Evolutionary conservation across 64 coral and sea anemone species (phyloP), one percentile per base, ranked within the genome.

Genomic region (Anthopleura sola): DNA sequence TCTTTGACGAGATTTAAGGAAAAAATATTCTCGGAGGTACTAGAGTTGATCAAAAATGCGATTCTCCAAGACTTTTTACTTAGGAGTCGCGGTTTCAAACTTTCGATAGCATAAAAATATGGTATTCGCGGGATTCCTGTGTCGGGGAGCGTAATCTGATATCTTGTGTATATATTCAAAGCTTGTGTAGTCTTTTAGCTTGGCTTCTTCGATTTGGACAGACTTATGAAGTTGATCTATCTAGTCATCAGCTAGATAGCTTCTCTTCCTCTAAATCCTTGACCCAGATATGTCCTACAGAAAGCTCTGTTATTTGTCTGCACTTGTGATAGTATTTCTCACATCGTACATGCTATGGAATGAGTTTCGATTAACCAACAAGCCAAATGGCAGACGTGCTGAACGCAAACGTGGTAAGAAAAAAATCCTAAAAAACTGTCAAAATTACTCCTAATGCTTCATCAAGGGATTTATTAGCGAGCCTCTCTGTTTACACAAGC

Each of bases 61-160:
- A 57, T 19, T 19, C 16, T 21, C 18, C 55, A n/a, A n/a, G n/a
- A n/a, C n/a, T n/a, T n/a, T n/a, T n/a, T n/a, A n/a, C n/a, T n/a
- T n/a, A n/a, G n/a, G n/a, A n/a, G n/a, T n/a, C n/a, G n/a, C n/a
- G n/a, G n/a, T n/a, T n/a, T n/a, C n/a, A n/a, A n/a, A n/a, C n/a
- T n/a, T n/a, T n/a, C n/a, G n/a, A n/a, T n/a, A n/a, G n/a, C n/a
- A n/a, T n/a, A n/a, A n/a, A n/a, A n/a, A n/a, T n/a, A n/a, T n/a
- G n/a, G n/a, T n/a, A n/a, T 62, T 62, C 58, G 58, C 58, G 58
- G 58, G 58, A 62, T 62, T 26, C 58, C 58, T 62, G 58, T 62
- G 58, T 26, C 50, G 40, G 16, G 55, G 18, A 5, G 55, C 55
- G 58, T 62, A 62, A 62, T 62, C 58, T 62, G 58, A 62, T 62